Evolutionary conservation across 1,140 invertebrate species (phyloP), one percentile per base, ranked within the genome.

Genomic region (Rhopalosiphum maidis): DNA sequence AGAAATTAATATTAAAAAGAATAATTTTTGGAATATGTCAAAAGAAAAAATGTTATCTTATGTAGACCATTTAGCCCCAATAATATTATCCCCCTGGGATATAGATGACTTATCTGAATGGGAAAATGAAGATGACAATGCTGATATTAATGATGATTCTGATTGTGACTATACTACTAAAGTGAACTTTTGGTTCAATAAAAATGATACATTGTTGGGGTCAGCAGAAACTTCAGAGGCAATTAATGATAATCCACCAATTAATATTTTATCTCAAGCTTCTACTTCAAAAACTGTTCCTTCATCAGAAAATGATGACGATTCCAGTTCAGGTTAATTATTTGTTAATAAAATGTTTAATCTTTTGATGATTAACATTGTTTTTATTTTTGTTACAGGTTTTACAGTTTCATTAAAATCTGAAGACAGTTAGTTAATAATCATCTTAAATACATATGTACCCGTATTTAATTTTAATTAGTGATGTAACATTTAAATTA

Each of bases 11-110:
- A 6, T 41, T 30, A 41, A 83, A 82, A 85, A 83, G 0, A 48
- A 51, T 54, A 37, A 41, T 37, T 3, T 86, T 30, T 93, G 77
- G 82, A 86, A n/a, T n/a, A 86, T 93, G 22, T 93, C 91, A 55
- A 93, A 93, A 55, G 35, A 93, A 93, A 54, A 93, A 43, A 93
- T 93, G 91, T 23, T 21, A 43, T 93, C 91, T 0, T 93, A 93
- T 30, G 21, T 43, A 41, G 91, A 93, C 22, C 91, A 93, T 9
- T 9, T 85, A 1, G 82, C 91, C 43, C 91, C 91, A 22, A 55
- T 93, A 54, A 93, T 93, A 55, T 55, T 93, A 93, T 54, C 77
- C 22, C 91, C 82, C 30, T 93, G 91, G 91, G 91, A 93, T 30
- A 51, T 93, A 30, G 82, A 93, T 43, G 48, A 93, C 21, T 54